These are phyloP conservation scores for Abramis brama DNA, from an alignment of 2,113 vertebrate species.

Conservation along the genomic window DNA sequence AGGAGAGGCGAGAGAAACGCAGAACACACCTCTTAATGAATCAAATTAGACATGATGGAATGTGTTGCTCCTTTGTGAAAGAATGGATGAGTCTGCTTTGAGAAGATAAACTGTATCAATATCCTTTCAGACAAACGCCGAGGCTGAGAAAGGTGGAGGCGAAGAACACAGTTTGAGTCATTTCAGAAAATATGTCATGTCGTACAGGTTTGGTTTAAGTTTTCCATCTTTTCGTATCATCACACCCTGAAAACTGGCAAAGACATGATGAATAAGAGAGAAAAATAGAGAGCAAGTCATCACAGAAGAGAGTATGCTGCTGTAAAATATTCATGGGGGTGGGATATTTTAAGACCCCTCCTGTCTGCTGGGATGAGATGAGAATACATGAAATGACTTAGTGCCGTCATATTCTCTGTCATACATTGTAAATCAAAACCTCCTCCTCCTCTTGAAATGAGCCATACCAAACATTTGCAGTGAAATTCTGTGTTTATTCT, in stretches of 20 bases:
- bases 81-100: background rate
- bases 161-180: background rate
- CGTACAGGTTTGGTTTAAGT: background rate
- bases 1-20: background rate
- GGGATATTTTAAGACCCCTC: slow-evolving; percentile 50
- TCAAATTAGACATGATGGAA: background rate
- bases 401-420: background rate
- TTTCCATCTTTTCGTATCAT: background rate
- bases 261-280: background rate
- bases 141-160: background rate
- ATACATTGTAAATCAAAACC: slow-evolving; percentile 8
- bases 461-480: background rate
- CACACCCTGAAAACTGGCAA: background rate
- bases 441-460: background rate
- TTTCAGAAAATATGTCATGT: background rate
- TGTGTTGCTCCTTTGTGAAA: background rate
- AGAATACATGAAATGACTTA: slow-evolving; percentile 23
- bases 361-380: slow-evolving; percentile 42
- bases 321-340: slow-evolving; percentile 49
- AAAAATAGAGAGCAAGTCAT: slow-evolving; percentile 7
- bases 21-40: slow-evolving; percentile 13
- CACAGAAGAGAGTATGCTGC: slow-evolving; percentile 21
- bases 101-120: background rate
- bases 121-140: background rate
- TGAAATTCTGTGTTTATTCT: background rate